Base-by-base conservation (phyloP, 2,888 invertebrate genomes). In the Parthenolecanium corni region DNA sequence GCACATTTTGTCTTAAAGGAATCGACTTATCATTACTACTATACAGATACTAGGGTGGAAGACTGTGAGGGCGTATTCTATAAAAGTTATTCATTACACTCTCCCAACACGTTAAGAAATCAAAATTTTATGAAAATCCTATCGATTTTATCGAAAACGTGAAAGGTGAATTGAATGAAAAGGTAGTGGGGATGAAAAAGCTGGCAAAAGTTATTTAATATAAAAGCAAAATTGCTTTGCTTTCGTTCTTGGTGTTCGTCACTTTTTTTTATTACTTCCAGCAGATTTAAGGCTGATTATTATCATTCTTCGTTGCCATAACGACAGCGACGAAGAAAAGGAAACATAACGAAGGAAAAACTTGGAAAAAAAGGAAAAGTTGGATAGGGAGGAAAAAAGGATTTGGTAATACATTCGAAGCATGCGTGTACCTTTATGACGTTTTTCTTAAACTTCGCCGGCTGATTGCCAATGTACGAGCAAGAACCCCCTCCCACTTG, bases 241-340 rank as follows among this genome's bases (percentile, higher is more conserved):
- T 57, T 46, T 57, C 42, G 44, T 44, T 44, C 57, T 42, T 42
- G 44, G 25, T 46, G 44, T 57, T 46, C 57, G 31, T 18, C 23
- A 20, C 57, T 61, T 51, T 61, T 40, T 61, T 61, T 49, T 51
- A 61, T 61, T 61, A 61, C 51, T 61, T 61, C 61, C 51, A 61
- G 38, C 49, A 61, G 61, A 61, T 61, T 61, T 61, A 61, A 61
- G 61, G 61, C 51, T 61, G 61, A 61, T 61, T 61, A 61, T 61
- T 61, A 61, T 61, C 61, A 61, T 61, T 61, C 61, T 61, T 61
- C 18, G 61, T 61, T 61, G 61, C 49, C 51, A 61, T 61, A 51
- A 51, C 61, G 38, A 61, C 61, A 38, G 38, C 49, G 31, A 24
- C 46, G 49, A 36, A 36, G 40, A 38, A 51, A 51, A 51, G 49